A percentile compares a stretch with the other conserved stretches of the same genome.
Evolutionary conservation across 2,113 vertebrate genomes (phyloP).

Genomic region (Stictonetta naevosa): DNA sequence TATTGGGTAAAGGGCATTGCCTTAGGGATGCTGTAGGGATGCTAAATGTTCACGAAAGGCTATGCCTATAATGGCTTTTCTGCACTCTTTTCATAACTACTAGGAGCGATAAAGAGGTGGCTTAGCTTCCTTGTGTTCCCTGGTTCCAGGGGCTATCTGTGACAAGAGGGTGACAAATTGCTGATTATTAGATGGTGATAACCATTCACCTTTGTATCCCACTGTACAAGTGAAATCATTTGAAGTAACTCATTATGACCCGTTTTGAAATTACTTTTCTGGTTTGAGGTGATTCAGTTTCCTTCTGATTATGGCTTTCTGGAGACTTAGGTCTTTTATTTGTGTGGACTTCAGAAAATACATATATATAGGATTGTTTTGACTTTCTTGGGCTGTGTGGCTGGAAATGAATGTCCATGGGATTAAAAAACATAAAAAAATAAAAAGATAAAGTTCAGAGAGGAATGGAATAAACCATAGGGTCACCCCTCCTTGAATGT

Average conservation of each 20-base stretch:
- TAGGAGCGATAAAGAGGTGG: neutral
- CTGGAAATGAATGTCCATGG: neutral
- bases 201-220: neutral
- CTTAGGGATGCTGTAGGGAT: neutral
- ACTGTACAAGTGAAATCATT: neutral
- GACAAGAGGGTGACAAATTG: neutral
- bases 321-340: neutral
- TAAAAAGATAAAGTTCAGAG: neutral
- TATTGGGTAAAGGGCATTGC: neutral
- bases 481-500: fast-evolving
- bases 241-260: neutral
- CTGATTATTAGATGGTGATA: neutral
- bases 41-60: neutral
- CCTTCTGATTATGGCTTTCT: neutral
- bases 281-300: neutral
- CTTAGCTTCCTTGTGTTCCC: neutral
- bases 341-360: neutral
- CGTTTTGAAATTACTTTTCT: neutral
- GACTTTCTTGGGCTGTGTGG: neutral
- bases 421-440: neutral
- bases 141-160: neutral
- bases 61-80: neutral
- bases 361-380: neutral
- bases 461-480: neutral
- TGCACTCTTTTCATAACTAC: neutral